Evolutionary conservation across 2,113 vertebrate species (phyloP), one percentile per base, ranked within the genome.

Genomic region (Ctenodactylus gundi): DNA sequence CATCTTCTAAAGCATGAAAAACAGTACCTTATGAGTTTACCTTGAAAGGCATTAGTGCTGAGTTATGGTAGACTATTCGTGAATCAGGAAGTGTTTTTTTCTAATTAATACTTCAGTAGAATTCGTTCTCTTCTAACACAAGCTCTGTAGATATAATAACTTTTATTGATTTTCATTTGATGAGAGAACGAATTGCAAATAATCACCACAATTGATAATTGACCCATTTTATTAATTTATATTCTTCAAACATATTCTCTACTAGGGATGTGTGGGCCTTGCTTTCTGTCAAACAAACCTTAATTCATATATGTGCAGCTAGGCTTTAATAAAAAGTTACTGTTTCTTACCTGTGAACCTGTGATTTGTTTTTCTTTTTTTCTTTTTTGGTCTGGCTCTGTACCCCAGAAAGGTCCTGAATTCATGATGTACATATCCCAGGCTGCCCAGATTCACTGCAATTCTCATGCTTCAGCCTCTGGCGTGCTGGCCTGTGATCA

Each of bases 81-180:
- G 4, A 76, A 17, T 46, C 17, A 83, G 25, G 36, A 73, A 23
- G 2, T 34, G n/a, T 44, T 23, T 21, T 72, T 76, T 55, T 78
- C 21, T 14, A 70, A 57, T 60, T 75, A 94, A 25, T 91, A 70
- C 13, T 77, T 80, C 25, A 83, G 31, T 14, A 82, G 68, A 60
- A 68, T 67, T 15, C 5, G 89, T 77, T 70, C 10, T 81, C 10
- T 88, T 72, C n/a, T 95, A 92, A 14, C 25, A 92, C 6, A 93
- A 57, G 49, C 64, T 92, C 2, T 18, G 46, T 85, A 21, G 65
- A 88, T 88, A 65, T 64, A 72, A 64, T 51, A 1, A 44, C 36
- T 84, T 81, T 17, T 82, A 65, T 4, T 18, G 36, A 92, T 10
- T 93, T 97, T 31, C 2, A 58, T 95, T 93, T 89, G 53, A 10